These are phyloP conservation scores for Drosophila yakuba DNA, from an alignment of 1,140 invertebrate genomes.

Conservation along the genomic window DNA sequence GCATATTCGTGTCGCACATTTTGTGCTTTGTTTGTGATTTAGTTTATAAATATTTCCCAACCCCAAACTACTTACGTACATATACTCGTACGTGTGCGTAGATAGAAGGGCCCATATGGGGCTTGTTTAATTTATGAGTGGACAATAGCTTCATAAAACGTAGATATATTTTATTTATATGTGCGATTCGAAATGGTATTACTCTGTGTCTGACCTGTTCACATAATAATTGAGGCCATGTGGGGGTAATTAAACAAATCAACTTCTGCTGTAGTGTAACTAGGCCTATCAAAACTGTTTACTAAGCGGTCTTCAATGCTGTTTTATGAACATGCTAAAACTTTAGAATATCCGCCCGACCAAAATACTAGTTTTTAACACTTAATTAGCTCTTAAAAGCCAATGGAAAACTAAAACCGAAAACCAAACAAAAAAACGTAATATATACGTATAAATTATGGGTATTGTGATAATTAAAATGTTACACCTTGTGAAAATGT, in stretches of 20 bases:
- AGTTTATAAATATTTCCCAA: constrained; percentile 63
- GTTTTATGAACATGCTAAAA: constrained; percentile 42
- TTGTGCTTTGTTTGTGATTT: constrained; percentile 68
- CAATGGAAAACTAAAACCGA: constrained; percentile 18
- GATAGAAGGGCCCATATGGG: constrained; percentile 62
- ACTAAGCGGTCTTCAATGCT: constrained; percentile 13
- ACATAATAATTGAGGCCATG: constrained; percentile 38
- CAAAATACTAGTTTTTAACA: constrained; percentile 55
- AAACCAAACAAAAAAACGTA: constrained; percentile 12
- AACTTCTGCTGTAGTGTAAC: constrained; percentile 2
- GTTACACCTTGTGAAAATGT: constrained; percentile 75
- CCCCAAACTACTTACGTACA: not conserved
- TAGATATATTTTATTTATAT: constrained; percentile 36
- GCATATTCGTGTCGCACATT: constrained; percentile 62
- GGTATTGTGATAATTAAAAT: constrained; percentile 77
- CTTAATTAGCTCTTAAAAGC: constrained; percentile 65
- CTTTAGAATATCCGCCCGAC: constrained; percentile 1
- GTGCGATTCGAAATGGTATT: constrained; percentile 12
- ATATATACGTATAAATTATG: constrained; percentile 62
- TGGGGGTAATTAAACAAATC: constrained; percentile 37
- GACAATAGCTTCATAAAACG: constrained; percentile 61
- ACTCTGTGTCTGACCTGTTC: constrained; percentile 17
- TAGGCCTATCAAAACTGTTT: constrained; percentile 8
- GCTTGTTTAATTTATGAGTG: constrained; percentile 69
- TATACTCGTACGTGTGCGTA: constrained; percentile 1